Conservation (phyloP, 2,113 vertebrate species). For the Albula glossodonta region DNA sequence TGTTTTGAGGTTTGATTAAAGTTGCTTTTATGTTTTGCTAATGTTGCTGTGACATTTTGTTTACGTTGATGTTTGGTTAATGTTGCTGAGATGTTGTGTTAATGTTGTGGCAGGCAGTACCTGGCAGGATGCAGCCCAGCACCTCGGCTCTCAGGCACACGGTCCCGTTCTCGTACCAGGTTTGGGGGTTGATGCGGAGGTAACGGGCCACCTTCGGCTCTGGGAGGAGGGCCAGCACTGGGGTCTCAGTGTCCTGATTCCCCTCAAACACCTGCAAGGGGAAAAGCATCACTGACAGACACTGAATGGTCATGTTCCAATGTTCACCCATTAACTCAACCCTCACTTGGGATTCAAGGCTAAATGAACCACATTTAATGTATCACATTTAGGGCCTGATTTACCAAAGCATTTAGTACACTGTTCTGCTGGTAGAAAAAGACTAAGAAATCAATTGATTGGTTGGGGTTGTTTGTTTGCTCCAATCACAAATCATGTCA, state of each 20-base stretch:
- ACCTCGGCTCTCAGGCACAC: conserved; percentile 87
- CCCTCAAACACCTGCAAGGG: conserved; percentile 79
- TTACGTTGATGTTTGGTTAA: not conserved
- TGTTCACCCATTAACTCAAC: not conserved
- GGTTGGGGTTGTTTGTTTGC: too few relatives aligned
- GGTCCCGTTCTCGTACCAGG: conserved; percentile 81
- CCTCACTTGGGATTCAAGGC: not conserved
- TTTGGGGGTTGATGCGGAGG: conserved; percentile 91
- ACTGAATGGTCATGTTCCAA: not conserved
- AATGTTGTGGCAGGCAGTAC: conserved; percentile 52
- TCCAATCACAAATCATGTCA: too few relatives aligned
- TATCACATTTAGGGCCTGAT: too few relatives aligned
- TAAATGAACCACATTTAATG: not conserved
- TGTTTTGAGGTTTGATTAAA: too few relatives aligned
- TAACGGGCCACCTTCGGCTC: conserved; percentile 78
- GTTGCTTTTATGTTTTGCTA: not conserved
- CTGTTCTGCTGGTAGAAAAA: too few relatives aligned
- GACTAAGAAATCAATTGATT: too few relatives aligned
- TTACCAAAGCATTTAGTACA: too few relatives aligned
- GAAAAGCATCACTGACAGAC: not conserved
- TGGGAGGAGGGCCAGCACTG: conserved; percentile 78
- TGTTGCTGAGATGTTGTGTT: not conserved
- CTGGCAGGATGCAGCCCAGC: conserved; percentile 80
- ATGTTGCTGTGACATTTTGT: too few relatives aligned
- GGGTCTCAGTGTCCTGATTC: conserved; percentile 80